Evolutionary conservation across 1,140 invertebrate species (phyloP).

Genomic region (Eciton burchellii): DNA sequence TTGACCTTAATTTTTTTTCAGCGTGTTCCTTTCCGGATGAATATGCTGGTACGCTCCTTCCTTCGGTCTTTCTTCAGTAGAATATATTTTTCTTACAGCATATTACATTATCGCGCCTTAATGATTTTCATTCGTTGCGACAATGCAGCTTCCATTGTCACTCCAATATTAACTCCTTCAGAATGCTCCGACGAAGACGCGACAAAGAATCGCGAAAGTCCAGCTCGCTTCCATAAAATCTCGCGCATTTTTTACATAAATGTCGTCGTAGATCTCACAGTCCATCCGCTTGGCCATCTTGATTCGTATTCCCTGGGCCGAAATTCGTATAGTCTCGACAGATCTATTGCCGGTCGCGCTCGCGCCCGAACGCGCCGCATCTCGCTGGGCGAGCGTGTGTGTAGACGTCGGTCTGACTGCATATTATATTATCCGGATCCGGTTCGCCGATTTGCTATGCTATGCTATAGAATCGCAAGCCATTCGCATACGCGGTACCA

Average conservation of each 20-base stretch:
- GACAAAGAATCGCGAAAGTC: neutral
- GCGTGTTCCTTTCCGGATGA: neutral
- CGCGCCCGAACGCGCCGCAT: slow-evolving; percentile 60
- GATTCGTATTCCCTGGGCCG: slow-evolving; percentile 68
- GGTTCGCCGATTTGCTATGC: slow-evolving; percentile 32
- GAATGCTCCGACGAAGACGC: neutral
- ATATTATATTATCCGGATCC: slow-evolving; percentile 69
- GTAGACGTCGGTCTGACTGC: slow-evolving; percentile 40
- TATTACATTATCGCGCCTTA: too few relatives aligned
- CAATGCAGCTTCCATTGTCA: neutral
- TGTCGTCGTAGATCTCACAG: neutral
- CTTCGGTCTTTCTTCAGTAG: too few relatives aligned
- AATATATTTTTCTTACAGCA: too few relatives aligned
- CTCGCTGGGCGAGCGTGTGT: slow-evolving; percentile 46
- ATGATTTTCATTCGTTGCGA: too few relatives aligned
- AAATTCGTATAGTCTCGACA: slow-evolving; percentile 56
- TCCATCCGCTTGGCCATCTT: slow-evolving; percentile 47
- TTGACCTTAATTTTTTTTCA: slow-evolving; percentile 36
- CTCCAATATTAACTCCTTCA: neutral
- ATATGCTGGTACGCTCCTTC: too few relatives aligned
- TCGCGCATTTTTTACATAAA: slow-evolving; percentile 25
- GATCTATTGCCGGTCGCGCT: slow-evolving; percentile 64
- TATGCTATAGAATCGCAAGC: slow-evolving; percentile 23
- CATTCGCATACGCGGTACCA: slow-evolving; percentile 47
- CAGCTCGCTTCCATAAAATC: slow-evolving; percentile 23